Evolutionary conservation across 1,140 invertebrate species (phyloP), one percentile per base, ranked within the genome.

Genomic region (Bombus superbus): DNA sequence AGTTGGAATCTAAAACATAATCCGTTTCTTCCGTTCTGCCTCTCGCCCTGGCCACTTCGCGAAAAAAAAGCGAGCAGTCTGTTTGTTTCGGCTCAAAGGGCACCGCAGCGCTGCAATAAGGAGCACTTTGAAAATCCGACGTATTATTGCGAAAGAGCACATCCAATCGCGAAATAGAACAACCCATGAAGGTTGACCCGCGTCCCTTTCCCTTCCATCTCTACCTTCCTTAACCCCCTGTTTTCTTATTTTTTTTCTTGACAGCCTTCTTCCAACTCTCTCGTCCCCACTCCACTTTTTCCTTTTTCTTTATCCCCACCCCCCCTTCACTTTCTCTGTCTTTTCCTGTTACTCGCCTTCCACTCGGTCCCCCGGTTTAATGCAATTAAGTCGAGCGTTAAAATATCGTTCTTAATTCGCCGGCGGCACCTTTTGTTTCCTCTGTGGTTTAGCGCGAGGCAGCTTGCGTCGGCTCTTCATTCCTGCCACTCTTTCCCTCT

Each of bases 391-490:
- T 92, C 90, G 90, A 92, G 92, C 91, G 90, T 92, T 92, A 92
- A 92, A 92, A 92, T 92, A 92, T 92, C 89, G 90, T 92, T 92
- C 91, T 92, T 92, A 92, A 92, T 92, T 92, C 89, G 86, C 91
- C 86, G 84, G 68, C 90, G 83, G 87, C 79, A 88, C 85, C 80
- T 89, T 92, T 92, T 91, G 90, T 92, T 92, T 90, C 81, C 71
- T 87, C 83, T 80, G 85, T 83, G 83, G 85, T 89, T 91, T 87
- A 85, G 64, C 81, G 78, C 80, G 72, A 90, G 40, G 28, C 74
- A 42, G 79, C 69, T 87, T 59, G 44, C 73, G 44, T 53, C 47
- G 47, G 18, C 47, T 53, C 47, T 53, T 53, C 47, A 53, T 53
- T 82, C 25, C 28, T 72, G 47, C 47, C 73, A 75, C 75, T 76